phyloP scores from a whole-genome alignment of 2,113 vertebrate genomes.

The Pyxicephalus adspersus region DNA sequence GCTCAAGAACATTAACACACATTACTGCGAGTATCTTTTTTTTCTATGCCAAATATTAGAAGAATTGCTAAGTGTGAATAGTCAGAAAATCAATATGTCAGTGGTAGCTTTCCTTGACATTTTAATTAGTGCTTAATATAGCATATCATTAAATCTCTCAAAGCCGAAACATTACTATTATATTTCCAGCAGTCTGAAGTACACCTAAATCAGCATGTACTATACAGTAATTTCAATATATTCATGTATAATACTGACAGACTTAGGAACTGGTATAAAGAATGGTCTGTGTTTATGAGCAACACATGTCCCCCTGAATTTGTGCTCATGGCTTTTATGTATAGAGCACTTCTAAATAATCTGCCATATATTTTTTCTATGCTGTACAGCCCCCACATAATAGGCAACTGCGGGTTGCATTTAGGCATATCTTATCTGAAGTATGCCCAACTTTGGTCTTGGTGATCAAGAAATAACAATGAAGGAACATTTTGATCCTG shows the following conservation, averaged over 20 bases:
- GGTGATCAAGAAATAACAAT: no score
- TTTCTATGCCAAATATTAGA: slow-evolving; percentile 13
- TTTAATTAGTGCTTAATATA: slow-evolving; percentile 44
- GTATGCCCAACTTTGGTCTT: no score
- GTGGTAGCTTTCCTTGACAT: slow-evolving; percentile 17
- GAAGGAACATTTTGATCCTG: no score
- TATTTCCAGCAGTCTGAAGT: slow-evolving; percentile 23
- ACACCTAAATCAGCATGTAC: slow-evolving; percentile 27
- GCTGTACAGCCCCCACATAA: no score
- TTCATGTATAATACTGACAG: slow-evolving; percentile 15
- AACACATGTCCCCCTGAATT: background rate
- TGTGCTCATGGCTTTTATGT: background rate
- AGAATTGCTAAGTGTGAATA: slow-evolving; percentile 12
- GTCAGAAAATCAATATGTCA: slow-evolving; percentile 31
- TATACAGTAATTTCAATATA: slow-evolving; percentile 1
- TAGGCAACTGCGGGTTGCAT: no score
- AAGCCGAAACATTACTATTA: slow-evolving; percentile 36
- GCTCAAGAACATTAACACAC: background rate
- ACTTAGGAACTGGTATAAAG: background rate
- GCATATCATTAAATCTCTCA: slow-evolving; percentile 31
- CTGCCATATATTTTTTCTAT: no score
- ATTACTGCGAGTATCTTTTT: slow-evolving; percentile 14
- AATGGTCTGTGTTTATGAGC: background rate
- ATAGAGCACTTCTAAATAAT: background rate
- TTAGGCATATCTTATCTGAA: no score